Evolutionary conservation across 2,797 vertebrate genomes (phyloP).

Genomic region (Pelochelys cantorii): DNA sequence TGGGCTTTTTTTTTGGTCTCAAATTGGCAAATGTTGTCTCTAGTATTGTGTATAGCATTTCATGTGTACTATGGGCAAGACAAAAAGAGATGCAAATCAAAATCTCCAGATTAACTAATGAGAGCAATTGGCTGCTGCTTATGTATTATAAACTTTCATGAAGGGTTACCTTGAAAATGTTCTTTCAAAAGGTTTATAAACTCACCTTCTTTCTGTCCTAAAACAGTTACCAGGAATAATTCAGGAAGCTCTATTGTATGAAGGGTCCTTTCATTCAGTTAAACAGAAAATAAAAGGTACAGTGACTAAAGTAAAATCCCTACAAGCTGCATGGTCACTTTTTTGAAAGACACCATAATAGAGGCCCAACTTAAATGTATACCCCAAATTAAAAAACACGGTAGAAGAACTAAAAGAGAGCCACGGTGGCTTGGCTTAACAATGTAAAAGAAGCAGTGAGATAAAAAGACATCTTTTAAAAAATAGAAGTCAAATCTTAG

Average conservation of each 20-base stretch:
- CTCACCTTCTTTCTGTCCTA: neutral
- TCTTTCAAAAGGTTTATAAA: neutral
- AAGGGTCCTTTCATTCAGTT: neutral
- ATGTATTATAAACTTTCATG: conserved; percentile 33
- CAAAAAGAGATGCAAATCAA: neutral
- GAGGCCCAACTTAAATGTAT: no score
- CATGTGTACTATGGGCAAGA: neutral
- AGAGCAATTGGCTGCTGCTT: conserved; percentile 47
- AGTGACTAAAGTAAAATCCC: no score
- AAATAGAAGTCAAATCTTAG: no score
- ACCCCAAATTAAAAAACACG: no score
- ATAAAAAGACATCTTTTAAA: no score
- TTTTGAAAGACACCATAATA: no score
- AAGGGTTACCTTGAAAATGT: conserved; percentile 8
- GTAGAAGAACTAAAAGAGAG: no score
- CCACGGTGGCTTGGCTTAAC: no score
- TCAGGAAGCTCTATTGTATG: neutral
- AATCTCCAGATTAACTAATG: conserved; percentile 31
- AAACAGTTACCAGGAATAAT: neutral
- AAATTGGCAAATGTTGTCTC: neutral
- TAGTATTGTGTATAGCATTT: neutral
- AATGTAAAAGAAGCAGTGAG: no score
- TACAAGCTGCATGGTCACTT: no score
- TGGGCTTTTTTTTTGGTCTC: neutral
- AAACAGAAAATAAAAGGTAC: no score